Conservation (phyloP, 1,140 invertebrate species). For the Tetranychus cinnabarinus region DNA sequence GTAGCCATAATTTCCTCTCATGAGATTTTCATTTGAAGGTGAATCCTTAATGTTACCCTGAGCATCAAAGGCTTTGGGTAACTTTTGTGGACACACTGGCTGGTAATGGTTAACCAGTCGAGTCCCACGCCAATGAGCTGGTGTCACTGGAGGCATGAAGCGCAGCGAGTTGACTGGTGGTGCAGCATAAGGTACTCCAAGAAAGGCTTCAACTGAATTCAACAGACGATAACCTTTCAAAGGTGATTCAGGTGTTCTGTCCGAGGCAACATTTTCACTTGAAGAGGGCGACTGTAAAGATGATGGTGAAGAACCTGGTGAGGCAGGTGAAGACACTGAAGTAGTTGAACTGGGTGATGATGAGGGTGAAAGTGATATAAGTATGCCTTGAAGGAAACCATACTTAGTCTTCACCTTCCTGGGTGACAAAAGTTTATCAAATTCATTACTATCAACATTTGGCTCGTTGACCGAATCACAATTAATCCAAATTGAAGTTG, state of each 20-base stretch:
- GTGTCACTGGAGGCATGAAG: conserved; percentile 78
- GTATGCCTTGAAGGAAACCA: background rate
- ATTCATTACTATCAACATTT: background rate
- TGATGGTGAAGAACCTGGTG: background rate
- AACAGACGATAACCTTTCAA: background rate
- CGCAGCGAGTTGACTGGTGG: conserved; percentile 63
- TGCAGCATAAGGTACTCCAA: conserved; percentile 46
- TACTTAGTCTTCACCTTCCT: background rate
- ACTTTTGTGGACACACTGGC: conserved; percentile 21
- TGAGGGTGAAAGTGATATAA: background rate
- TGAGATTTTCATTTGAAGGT: background rate
- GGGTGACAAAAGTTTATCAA: background rate
- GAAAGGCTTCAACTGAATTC: conserved; percentile 28
- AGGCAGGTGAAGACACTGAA: background rate
- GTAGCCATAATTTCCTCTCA: background rate
- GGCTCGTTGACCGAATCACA: too few species aligned
- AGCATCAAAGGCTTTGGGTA: conserved; percentile 27
- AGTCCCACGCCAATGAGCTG: conserved; percentile 51
- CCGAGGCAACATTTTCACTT: background rate
- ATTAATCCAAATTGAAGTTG: too few species aligned
- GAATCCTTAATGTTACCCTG: background rate
- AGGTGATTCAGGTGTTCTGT: background rate
- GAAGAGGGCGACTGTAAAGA: background rate
- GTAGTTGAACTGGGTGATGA: background rate
- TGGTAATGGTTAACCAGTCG: conserved; percentile 24